Base-by-base conservation (phyloP, 2,888 invertebrate genomes). In the Augiades crinisus region DNA sequence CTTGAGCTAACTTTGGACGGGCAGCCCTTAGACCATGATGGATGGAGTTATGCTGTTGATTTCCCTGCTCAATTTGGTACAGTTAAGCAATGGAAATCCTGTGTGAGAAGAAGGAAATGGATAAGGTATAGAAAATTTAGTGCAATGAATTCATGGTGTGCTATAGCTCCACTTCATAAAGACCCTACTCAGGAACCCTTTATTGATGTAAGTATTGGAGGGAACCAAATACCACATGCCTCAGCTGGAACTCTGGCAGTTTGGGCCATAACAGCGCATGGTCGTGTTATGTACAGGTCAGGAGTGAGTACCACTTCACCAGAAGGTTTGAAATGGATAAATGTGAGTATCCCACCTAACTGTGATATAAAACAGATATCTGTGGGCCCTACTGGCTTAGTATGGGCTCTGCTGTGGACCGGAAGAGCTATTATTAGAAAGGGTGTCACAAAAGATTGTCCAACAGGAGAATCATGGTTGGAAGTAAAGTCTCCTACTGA, bases 221-320 rank as follows among this genome's bases (percentile, higher is more conserved):
- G 98, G 17, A 94, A 94, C 70, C 93, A 93, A 69, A 92, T 97
- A 60, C 94, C 96, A 43, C 95, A 95, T 69, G 94, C 94, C 14
- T 91, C 92, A 55, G 89, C 92, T 10, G 96, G 96, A 16, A 92
- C 92, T 30, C 91, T 97, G 65, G 89, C 95, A 54, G 97, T 98
- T 5, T 98, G 98, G 98, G 96, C 97, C 6, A 95, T 98, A 46
- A 98, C 98, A 19, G 95, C 97, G 22, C 95, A 96, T 72, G 98
- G 98, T 46, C 90, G 97, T 70, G 96, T 97, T 17, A 96, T 97
- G 95, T 96, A 94, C 68, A 92, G 98, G 63, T 92, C 93, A 53
- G 95, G 95, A 8, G 96, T 97, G 1, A 94, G 93, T 57, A 92
- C 93, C 41, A 92, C 91, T 30, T 94, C 95, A 13, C 98, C 98